Base-by-base conservation (phyloP, 1,140 invertebrate genomes). In the Panagrolaimus sp. region DNA sequence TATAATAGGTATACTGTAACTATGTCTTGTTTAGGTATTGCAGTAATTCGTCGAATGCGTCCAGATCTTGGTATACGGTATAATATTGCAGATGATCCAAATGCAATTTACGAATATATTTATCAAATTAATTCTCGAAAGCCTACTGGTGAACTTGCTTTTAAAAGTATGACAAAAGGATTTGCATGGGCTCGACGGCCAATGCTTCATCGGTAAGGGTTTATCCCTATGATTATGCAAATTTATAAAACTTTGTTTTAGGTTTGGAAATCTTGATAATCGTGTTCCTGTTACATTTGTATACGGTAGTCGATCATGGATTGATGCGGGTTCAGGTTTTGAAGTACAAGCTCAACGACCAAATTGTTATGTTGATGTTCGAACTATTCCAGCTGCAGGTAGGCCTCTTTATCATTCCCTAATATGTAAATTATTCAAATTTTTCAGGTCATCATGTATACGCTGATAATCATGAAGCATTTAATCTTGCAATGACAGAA, bases 161-260 rank as follows among this genome's bases (percentile, higher is more conserved):
- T 96, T 86, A 91, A 91, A 84, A 87, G 89, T 1, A 89, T 98
- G 88, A 93, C 92, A 88, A 87, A 88, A 46, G 88, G 89, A 38
- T 91, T 93, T 85, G 94, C 93, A 4, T 98, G 94, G 94, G 93
- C 95, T 0, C 94, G 93, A 86, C 88, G 92, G 85, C 94, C 94
- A 12, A 95, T 98, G 89, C 86, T 93, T 10, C 88, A 89, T 67
- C 87, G 94, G 72, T 78, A 38, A 38, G 7, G 32, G 2, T 7
- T 38, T 38, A 2, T 38, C n/a, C n/a, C n/a, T n/a, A n/a, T n/a
- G n/a, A n/a, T n/a, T n/a, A n/a, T n/a, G n/a, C n/a, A n/a, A n/a
- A 38, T 38, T 38, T 38, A 4, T 38, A n/a, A n/a, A n/a, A n/a
- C 45, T 58, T 28, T 17, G 17, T 21, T 58, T 21, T 28, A 58